Conservation (phyloP, 2,888 invertebrate genomes). For the Xanthia togata region DNA sequence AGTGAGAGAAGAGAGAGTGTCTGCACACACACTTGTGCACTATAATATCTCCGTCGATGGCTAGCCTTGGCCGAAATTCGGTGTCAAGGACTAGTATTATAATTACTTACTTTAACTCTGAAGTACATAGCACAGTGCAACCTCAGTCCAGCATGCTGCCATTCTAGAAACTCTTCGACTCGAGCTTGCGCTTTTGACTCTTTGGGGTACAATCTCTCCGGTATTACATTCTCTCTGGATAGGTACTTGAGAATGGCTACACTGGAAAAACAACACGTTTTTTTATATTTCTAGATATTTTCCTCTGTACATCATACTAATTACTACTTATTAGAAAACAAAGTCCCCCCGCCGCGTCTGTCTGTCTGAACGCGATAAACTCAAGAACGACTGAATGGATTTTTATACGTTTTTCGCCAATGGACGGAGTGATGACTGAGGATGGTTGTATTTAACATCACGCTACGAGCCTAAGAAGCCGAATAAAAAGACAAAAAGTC, state of each 20-base stretch:
- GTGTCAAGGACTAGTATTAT: not conserved
- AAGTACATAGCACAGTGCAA: slow-evolving; percentile 92
- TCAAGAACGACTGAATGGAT: too few species aligned
- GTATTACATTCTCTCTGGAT: slow-evolving; percentile 88
- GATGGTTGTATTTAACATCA: too few species aligned
- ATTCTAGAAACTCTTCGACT: slow-evolving; percentile 94
- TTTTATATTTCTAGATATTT: not conserved
- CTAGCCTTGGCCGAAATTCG: not conserved
- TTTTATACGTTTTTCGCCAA: too few species aligned
- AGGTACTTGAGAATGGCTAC: slow-evolving; percentile 94
- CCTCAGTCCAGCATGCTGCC: slow-evolving; percentile 94
- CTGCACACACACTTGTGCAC: too few species aligned
- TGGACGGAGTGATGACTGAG: too few species aligned
- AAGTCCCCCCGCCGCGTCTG: too few species aligned
- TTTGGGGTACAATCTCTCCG: slow-evolving; percentile 92
- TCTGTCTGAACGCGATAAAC: too few species aligned
- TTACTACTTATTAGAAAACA: too few species aligned
- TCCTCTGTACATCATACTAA: too few species aligned
- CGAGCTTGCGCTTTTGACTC: slow-evolving; percentile 91
- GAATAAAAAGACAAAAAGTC: too few species aligned
- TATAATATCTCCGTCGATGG: not conserved
- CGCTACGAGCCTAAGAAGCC: too few species aligned
- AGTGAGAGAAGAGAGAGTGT: too few species aligned
- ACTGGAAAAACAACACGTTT: slow-evolving; percentile 82
- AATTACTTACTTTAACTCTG: slow-evolving; percentile 88